These are phyloP conservation scores for Sweltsa coloradensis DNA, from an alignment of 1,140 invertebrate genomes.

Conservation along the genomic window DNA sequence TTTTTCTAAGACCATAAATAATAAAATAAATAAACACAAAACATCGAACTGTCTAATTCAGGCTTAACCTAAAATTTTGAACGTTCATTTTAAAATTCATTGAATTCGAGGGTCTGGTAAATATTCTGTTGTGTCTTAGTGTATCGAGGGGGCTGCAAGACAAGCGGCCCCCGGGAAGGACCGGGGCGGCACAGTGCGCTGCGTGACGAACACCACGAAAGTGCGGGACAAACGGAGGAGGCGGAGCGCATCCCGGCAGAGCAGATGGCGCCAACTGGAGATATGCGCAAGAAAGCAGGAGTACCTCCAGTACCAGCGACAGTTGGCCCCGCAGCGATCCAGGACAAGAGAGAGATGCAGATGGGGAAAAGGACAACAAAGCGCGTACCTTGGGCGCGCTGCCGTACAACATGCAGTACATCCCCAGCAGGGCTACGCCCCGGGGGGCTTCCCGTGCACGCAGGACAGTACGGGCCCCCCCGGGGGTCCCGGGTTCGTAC, in stretches of 20 bases:
- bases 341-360: conserved; percentile 89
- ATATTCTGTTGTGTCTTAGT: too few relatives aligned
- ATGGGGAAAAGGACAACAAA: conserved; percentile 88
- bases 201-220: conserved; percentile 85
- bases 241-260: conserved; percentile 82
- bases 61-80: too few relatives aligned
- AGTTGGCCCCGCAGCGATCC: conserved; percentile 85
- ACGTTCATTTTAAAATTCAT: too few relatives aligned
- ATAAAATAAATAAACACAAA: too few relatives aligned
- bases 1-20: too few relatives aligned
- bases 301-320: conserved; percentile 71
- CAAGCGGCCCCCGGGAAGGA: conserved; percentile 83
- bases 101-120: too few relatives aligned
- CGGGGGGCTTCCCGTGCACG: background rate
- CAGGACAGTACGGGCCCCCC: background rate
- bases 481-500: too few relatives aligned
- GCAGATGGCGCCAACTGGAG: conserved; percentile 94
- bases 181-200: conserved; percentile 86
- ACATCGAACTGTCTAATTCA: too few relatives aligned
- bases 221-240: conserved; percentile 75
- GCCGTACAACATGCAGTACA: conserved; percentile 16
- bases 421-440: background rate
- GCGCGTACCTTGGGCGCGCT: conserved; percentile 47
- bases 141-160: conserved; percentile 91
- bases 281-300: conserved; percentile 98